Base-by-base conservation (phyloP, 2,888 invertebrate genomes). In the Dioctria rufipes region DNA sequence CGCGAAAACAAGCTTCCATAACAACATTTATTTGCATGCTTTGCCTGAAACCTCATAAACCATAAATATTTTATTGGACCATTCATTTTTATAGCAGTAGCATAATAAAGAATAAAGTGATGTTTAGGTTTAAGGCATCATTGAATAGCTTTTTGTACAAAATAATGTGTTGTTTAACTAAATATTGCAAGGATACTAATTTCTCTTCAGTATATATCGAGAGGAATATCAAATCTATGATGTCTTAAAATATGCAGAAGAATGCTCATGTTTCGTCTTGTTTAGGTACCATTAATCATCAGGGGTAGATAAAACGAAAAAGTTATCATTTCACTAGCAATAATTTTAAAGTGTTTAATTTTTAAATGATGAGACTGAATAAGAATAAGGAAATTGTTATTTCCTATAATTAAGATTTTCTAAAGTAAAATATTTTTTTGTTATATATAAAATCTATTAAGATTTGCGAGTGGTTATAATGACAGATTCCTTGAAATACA, bases 61-160 rank as follows among this genome's bases (percentile, higher is more conserved):
- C 67, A 67, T n/a, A 67, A 43, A n/a, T 67, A 13, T n/a, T 67
- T 43, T 5, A 67, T n/a, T 37, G 67, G 67, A 43, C 67, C 46
- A n/a, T 5, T 5, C 13, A 37, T 67, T 67, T 25, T 43, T 43
- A 67, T 67, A 67, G 42, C 43, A 2, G n/a, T 67, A 9, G 43
- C n/a, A n/a, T 67, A 67, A 43, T 67, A 43, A 42, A 43, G n/a
- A n/a, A 67, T 11, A 5, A 67, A 67, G 43, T 67, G 67, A 13
- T 58, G 58, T 2, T 58, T 58, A 5, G 58, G 58, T 58, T 58
- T 58, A 58, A 11, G 25, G 11, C 3, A 58, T 58, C 58, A 5
- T 58, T 6, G 11, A 58, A 58, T 11, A 58, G 1, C n/a, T 58
- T 58, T 2, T 13, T 5, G 3, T 58, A 58, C 25, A 58, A 11